phyloP scores from a whole-genome alignment of 2,797 vertebrate genomes.

The Cryptoblepharus egeriae region DNA sequence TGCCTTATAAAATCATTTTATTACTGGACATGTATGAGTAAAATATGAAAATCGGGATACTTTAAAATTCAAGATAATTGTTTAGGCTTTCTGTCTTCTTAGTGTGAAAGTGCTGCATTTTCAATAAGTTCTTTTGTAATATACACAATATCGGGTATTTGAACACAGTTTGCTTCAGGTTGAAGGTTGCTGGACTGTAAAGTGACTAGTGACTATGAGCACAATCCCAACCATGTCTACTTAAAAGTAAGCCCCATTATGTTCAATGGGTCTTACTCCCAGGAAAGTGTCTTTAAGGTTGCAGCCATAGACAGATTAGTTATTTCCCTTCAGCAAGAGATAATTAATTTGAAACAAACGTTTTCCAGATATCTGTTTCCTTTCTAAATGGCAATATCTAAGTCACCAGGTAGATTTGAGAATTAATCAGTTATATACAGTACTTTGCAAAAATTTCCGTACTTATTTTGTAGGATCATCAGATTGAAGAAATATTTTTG shows the following conservation, averaged over 20 bases:
- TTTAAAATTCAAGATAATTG: slow-evolving; percentile 1
- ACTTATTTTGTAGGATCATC: neutral
- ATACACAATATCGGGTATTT: slow-evolving; percentile 2
- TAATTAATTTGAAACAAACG: slow-evolving; percentile 2
- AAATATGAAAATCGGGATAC: neutral
- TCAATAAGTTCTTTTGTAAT: neutral
- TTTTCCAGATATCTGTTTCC: slow-evolving; percentile 22
- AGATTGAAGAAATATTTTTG: neutral
- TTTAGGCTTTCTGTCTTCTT: neutral
- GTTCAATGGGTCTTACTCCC: too few species aligned
- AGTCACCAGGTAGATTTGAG: slow-evolving; percentile 6
- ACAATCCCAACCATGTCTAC: too few species aligned
- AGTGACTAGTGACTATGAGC: too few species aligned
- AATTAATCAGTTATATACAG: neutral
- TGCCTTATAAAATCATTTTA: neutral
- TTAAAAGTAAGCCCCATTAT: too few species aligned
- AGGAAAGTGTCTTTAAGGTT: too few species aligned
- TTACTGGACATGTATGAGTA: neutral
- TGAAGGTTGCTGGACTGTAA: slow-evolving; percentile 15
- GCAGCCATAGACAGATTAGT: slow-evolving; percentile 18
- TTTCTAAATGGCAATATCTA: neutral
- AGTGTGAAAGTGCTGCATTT: neutral
- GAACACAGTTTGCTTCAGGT: neutral
- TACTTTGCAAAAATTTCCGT: neutral
- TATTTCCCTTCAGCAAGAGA: slow-evolving; percentile 12